These are phyloP conservation scores for Lasioglossum baleicum DNA, from an alignment of 1,140 invertebrate species.

Conservation along the genomic window DNA sequence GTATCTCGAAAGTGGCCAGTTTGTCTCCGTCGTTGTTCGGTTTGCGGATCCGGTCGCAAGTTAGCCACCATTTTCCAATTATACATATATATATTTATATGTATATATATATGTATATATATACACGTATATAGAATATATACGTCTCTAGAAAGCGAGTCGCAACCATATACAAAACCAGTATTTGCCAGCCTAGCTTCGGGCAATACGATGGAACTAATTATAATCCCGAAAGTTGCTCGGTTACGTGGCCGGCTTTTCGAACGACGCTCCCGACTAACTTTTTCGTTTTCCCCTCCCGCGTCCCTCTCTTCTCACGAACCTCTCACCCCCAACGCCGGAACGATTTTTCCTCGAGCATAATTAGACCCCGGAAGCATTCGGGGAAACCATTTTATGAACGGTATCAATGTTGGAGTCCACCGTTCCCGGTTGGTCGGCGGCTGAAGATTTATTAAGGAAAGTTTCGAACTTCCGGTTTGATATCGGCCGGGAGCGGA, in stretches of 20 bases:
- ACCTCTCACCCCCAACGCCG: background rate
- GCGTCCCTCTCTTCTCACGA: background rate
- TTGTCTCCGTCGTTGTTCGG: background rate
- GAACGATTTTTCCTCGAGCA: conserved; percentile 49
- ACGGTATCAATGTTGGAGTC: conserved; percentile 35
- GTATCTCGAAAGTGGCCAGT: background rate
- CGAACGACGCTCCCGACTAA: conserved; percentile 30
- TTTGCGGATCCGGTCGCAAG: background rate
- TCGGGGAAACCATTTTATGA: conserved; percentile 33
- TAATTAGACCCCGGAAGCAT: conserved; percentile 47
- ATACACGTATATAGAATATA: no score
- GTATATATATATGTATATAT: background rate
- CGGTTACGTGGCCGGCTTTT: conserved; percentile 50
- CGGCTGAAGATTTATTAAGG: conserved; percentile 2
- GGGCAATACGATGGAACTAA: conserved; percentile 49
- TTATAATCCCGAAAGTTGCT: conserved; percentile 57
- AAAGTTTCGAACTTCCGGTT: background rate
- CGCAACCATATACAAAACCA: background rate
- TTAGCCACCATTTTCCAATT: conserved; percentile 13
- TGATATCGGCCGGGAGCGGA: background rate
- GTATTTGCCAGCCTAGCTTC: conserved; percentile 31
- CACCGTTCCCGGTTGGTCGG: background rate
- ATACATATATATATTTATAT: background rate
- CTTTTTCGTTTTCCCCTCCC: conserved; percentile 37
- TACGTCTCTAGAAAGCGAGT: no score